A percentile compares a stretch with the other conserved stretches of the same genome.
Conservation (phyloP, 2,888 invertebrate species). For the Melitaea athalia region DNA sequence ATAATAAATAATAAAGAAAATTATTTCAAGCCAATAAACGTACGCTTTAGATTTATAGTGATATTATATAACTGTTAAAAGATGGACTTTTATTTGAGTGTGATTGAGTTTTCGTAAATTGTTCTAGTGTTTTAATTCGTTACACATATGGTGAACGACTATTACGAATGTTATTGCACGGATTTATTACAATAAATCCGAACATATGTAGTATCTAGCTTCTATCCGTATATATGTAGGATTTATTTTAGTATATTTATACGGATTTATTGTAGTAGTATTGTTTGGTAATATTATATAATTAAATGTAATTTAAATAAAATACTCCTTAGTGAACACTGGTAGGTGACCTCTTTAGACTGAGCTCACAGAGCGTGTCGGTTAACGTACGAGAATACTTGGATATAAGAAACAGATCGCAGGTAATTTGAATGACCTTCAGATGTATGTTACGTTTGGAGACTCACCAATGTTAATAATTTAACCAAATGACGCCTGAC, state of each 20-base stretch:
- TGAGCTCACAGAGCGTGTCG: slow-evolving; percentile 62
- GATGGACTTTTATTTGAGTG: no score
- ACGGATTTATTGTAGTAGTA: no score
- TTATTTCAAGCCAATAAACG: no score
- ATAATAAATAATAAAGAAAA: no score
- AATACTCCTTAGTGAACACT: not conserved
- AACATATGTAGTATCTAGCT: no score
- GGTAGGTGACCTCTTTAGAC: slow-evolving; percentile 20
- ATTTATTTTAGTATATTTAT: no score
- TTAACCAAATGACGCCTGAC: slow-evolving; percentile 9
- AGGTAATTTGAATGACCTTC: slow-evolving; percentile 55
- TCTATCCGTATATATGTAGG: no score
- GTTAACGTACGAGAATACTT: slow-evolving; percentile 61
- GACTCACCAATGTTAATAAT: slow-evolving; percentile 22
- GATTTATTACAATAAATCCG: no score
- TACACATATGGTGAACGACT: not conserved
- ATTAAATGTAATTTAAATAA: no score
- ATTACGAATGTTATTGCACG: not conserved
- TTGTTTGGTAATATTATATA: not conserved
- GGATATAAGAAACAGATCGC: slow-evolving; percentile 52
- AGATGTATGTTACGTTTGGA: slow-evolving; percentile 34
- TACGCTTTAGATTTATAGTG: no score
- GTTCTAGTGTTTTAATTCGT: not conserved
- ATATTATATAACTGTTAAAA: no score
- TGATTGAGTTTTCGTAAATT: not conserved